Base-by-base conservation (phyloP, 2,797 vertebrate species). In the Acanthurus leucopareius region DNA sequence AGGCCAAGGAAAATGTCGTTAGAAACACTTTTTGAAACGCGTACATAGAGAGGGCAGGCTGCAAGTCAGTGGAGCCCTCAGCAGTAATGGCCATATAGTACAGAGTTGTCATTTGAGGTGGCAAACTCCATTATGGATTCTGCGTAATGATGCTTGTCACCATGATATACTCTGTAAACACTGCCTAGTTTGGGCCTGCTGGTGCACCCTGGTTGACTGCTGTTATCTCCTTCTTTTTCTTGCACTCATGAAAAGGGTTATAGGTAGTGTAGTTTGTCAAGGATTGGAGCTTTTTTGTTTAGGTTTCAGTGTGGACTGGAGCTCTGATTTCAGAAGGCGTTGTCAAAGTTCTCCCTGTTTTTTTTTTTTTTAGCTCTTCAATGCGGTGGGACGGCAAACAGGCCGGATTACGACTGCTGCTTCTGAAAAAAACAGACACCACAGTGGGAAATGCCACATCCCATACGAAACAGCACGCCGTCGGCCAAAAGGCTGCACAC, bases 61-160 rank as follows among this genome's bases (percentile, higher is more conserved):
- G 65, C 38, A 71, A 75, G 51, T 59, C 80, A 72, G 60, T 79
- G 77, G 57, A 86, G 64, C 28, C 28, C 64, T 35, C n/a, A 62
- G 38, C 52, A 53, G 64, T 78, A 70, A 83, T 75, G 73, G 71
- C 65, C 28, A 16, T 51, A 66, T 56, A 65, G 85, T 82, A 83
- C 87, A 87, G 66, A 84, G 69, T 63, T 83, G 85, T 77, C 77
- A 76, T 89, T 83, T 74, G 77, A 75, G 67, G 69, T 71, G 48
- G 68, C n/a, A 8, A 51, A 67, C 60, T 79, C 72, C 60, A 75
- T 86, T 83, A 87, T 85, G 59, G 67, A 82, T 77, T 70, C 75
- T 81, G 88, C 63, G 75, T 86, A 89, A 91, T 89, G 85, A 86
- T 63, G 78, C 88, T 80, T 85, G 74, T 73, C 86, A 61, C 28